Evolutionary conservation across 2,888 invertebrate species (phyloP).

Genomic region (Platycheirus albimanus): DNA sequence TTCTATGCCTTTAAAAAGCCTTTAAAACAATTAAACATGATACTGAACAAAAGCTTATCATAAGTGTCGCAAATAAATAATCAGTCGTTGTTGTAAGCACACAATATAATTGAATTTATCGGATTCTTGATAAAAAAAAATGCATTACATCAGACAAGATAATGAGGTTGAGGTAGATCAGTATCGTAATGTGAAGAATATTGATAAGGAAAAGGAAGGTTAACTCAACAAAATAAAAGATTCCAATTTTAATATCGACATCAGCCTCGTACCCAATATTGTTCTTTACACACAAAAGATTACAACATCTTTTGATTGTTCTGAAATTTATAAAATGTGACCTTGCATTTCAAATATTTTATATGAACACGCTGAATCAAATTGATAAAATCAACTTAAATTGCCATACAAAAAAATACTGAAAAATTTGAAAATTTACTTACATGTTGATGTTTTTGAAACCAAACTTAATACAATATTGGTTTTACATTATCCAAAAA

Average conservation of each 20-base stretch:
- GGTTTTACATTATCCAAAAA: too few species aligned
- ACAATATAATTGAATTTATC: not conserved
- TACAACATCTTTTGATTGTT: not conserved
- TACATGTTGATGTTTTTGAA: too few species aligned
- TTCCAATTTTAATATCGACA: not conserved
- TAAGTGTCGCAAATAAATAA: not conserved
- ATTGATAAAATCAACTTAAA: too few species aligned
- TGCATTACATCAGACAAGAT: not conserved
- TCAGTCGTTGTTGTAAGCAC: not conserved
- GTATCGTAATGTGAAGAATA: constrained; percentile 7
- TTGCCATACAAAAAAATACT: too few species aligned
- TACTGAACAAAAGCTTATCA: too few species aligned
- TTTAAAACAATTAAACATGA: not conserved
- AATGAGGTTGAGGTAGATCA: constrained; percentile 45
- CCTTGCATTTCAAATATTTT: too few species aligned
- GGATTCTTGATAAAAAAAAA: not conserved
- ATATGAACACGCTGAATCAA: too few species aligned
- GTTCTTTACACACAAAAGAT: not conserved
- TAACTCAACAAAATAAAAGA: not conserved
- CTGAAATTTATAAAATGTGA: too few species aligned
- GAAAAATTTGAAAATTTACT: too few species aligned
- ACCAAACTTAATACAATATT: too few species aligned
- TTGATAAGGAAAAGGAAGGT: constrained; percentile 9
- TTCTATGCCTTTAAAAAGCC: too few species aligned
- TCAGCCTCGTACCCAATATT: not conserved